Evolutionary conservation across 2,113 vertebrate species (phyloP).

Genomic region (Strix aluco): DNA sequence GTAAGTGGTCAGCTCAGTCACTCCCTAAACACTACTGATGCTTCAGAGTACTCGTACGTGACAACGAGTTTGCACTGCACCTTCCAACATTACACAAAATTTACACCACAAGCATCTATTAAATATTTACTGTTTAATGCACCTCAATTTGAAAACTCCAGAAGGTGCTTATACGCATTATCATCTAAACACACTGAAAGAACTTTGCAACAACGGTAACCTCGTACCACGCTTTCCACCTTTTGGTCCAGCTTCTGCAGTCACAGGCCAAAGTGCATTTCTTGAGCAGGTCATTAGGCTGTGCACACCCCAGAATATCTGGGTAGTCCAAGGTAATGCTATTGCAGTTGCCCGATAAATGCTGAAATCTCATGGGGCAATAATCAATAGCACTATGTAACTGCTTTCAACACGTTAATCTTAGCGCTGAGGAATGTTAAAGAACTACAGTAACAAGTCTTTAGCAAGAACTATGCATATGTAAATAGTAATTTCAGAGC

Average conservation of each 20-base stretch:
- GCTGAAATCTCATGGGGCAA: not conserved
- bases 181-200: not conserved
- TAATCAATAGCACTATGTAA: not conserved
- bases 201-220: not conserved
- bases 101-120: not conserved
- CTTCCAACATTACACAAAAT: not conserved
- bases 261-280: rapidly evolving
- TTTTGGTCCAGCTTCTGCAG: not conserved
- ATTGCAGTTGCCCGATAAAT: not conserved
- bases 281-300: not conserved
- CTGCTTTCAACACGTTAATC: not conserved
- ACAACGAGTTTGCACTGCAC: not conserved
- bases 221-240: not conserved
- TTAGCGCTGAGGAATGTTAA: not conserved
- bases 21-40: not conserved
- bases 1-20: not conserved
- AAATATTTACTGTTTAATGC: not conserved
- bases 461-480: not conserved
- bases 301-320: not conserved
- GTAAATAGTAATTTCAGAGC: not conserved
- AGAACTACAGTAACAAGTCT: not conserved
- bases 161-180: not conserved
- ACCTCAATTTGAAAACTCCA: not conserved
- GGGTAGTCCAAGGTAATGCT: not conserved
- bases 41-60: not conserved